Base-by-base conservation (phyloP, 1,140 invertebrate species). In the Sinonovacula constricta region DNA sequence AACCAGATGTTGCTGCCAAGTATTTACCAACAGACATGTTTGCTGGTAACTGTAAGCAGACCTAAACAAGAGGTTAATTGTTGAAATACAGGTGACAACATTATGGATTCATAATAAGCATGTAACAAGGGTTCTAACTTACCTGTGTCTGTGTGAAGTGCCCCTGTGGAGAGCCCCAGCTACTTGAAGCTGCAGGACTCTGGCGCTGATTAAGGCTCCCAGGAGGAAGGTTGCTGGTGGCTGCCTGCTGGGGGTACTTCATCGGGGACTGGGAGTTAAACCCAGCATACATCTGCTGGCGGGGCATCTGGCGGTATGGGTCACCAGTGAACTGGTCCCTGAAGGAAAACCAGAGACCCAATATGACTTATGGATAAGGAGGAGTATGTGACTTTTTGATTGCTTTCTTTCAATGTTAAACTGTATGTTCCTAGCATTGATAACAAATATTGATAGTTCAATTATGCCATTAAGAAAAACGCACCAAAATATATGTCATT, bases 201-300 rank as follows among this genome's bases (percentile, higher is more conserved):
- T 81, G 36, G 81, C 82, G 57, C 81, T 79, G 12, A 77, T 39
- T 26, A 74, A 79, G 18, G 82, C 69, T 36, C 60, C 59, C 34
- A 54, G 84, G 83, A 12, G 83, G 74, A 79, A 87, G 82, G 34
- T 59, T 81, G 14, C 78, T 74, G 22, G 81, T 74, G 30, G 67
- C 76, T 72, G 80, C 79, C 45, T 88, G 86, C 7, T 67, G 75
- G 18, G 86, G 84, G 62, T 88, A 88, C 71, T 88, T 89, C 75
- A 89, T 87, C 30, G 81, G 80, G 53, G 82, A 75, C 15, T 84
- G 83, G 0, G 82, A 81, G 53, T 74, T 82, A 51, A 81, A 84
- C 22, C 71, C 67, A 31, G 51, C 53, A 53, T 86, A 86, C 65
- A 84, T 81, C 24, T 71, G 77, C 22, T 65, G 39, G 10, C 68